A percentile compares a stretch with the other conserved stretches of the same genome.
These are phyloP conservation scores for Aricia agestis DNA, from an alignment of 1,140 invertebrate genomes.

Conservation along the genomic window DNA sequence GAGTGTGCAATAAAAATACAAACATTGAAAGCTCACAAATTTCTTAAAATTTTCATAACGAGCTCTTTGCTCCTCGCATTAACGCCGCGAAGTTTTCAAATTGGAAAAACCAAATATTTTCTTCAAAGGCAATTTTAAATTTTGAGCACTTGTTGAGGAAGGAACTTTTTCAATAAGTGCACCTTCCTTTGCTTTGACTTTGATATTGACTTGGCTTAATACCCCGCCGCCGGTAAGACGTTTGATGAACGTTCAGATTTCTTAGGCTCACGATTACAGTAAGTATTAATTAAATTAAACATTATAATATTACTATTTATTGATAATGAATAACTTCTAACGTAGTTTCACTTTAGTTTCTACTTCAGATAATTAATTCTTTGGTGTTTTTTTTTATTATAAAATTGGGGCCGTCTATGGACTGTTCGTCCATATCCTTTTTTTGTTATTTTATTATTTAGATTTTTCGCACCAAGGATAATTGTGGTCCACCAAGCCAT, in stretches of 20 bases:
- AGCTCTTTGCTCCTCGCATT: slow-evolving; percentile 4
- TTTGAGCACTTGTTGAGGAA: background rate
- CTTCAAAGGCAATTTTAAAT: slow-evolving; percentile 3
- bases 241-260: background rate
- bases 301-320: too few species aligned
- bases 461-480: too few species aligned
- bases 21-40: background rate
- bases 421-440: too few species aligned
- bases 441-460: too few species aligned
- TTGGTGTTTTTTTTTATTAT: too few species aligned
- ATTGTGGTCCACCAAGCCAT: too few species aligned
- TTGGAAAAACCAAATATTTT: slow-evolving; percentile 2
- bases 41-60: background rate
- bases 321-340: too few species aligned
- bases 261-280: background rate
- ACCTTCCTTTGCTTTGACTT: slow-evolving; percentile 8
- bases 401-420: too few species aligned
- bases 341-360: too few species aligned
- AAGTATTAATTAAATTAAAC: background rate
- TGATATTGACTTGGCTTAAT: background rate
- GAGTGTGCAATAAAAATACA: too few species aligned
- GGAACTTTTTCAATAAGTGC: slow-evolving; percentile 11
- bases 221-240: background rate
- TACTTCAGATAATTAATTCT: too few species aligned
- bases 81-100: slow-evolving; percentile 1